Evolutionary conservation across 1,140 invertebrate species (phyloP).

Genomic region (Wiebesia pumilae): DNA sequence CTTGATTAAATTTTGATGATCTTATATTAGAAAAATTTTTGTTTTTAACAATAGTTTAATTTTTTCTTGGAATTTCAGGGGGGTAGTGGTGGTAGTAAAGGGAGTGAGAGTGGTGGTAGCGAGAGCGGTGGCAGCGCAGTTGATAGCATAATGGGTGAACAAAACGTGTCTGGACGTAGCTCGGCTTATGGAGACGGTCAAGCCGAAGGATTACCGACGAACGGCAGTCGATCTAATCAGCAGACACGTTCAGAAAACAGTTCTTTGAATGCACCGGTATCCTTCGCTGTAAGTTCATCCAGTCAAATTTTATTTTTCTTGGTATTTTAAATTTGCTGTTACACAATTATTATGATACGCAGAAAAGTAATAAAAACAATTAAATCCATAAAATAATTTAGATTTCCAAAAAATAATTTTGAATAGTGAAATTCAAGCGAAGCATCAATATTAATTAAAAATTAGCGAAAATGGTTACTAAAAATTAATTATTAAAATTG

Average conservation of each 20-base stretch:
- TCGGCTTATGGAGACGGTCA: conserved; percentile 88
- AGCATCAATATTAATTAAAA: too few species aligned
- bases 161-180: conserved; percentile 88
- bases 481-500: conserved; percentile 19
- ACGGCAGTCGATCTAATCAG: conserved; percentile 65
- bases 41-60: not conserved
- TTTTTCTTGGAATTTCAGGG: conserved; percentile 59
- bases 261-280: conserved; percentile 75
- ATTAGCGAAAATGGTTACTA: too few species aligned
- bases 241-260: conserved; percentile 75
- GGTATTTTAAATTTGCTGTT: not conserved
- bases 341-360: too few species aligned
- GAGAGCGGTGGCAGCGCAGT: conserved; percentile 93
- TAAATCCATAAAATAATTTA: too few species aligned
- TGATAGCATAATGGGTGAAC: conserved; percentile 92
- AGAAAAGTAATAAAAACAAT: too few species aligned
- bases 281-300: conserved; percentile 69
- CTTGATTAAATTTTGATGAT: too few species aligned
- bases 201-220: conserved; percentile 75
- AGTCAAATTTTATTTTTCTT: not conserved
- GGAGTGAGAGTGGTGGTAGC: conserved; percentile 88
- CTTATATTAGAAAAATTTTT: too few species aligned
- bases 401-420: too few species aligned
- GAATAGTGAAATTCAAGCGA: too few species aligned
- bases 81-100: conserved; percentile 81